These are phyloP conservation scores for Pelecanoides urinatrix DNA, from an alignment of 2,113 vertebrate genomes.

Conservation along the genomic window DNA sequence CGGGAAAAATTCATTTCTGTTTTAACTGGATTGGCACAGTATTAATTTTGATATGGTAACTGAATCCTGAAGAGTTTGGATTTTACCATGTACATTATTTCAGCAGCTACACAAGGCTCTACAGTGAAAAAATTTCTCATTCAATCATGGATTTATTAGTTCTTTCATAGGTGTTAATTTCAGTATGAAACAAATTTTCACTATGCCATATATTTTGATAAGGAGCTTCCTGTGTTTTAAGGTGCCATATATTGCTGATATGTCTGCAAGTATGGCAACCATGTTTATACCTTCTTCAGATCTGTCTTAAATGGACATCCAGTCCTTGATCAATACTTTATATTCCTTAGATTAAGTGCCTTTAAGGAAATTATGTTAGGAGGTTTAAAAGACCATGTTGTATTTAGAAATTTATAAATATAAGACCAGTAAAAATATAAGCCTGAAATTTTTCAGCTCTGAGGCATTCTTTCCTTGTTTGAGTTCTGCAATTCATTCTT, in stretches of 20 bases:
- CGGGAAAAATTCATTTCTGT: background rate
- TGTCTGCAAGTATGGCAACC: background rate
- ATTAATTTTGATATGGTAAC: background rate
- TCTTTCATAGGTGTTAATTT: background rate
- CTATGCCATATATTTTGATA: background rate
- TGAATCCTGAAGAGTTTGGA: background rate
- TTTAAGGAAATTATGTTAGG: background rate
- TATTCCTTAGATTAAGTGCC: background rate
- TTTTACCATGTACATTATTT: background rate
- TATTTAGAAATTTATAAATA: background rate
- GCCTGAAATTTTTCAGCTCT: background rate
- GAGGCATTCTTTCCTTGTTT: background rate
- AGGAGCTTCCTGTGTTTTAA: background rate
- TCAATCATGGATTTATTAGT: background rate
- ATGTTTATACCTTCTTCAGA: background rate
- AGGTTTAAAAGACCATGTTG: background rate
- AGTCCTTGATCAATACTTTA: background rate
- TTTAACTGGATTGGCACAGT: background rate
- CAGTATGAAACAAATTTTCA: background rate
- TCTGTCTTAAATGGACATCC: background rate
- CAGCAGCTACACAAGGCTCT: background rate
- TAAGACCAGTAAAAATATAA: background rate
- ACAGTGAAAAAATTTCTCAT: background rate
- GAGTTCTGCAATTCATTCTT: background rate
- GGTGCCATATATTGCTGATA: background rate